phyloP scores from a whole-genome alignment of 1,140 invertebrate species.

The Manduca sexta region DNA sequence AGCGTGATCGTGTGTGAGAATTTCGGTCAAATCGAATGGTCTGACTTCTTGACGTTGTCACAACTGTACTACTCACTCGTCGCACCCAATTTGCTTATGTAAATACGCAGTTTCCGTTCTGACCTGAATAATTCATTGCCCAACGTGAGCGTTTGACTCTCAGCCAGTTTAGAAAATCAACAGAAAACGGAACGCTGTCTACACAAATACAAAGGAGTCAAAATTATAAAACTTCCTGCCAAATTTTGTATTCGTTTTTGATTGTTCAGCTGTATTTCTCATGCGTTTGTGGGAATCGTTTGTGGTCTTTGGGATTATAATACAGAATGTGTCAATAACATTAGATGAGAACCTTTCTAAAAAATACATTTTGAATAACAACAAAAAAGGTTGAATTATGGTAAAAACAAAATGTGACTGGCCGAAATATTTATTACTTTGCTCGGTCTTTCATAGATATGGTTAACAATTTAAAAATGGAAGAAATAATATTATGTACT shows the following conservation, averaged over 20 bases:
- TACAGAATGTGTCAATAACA: too few relatives aligned
- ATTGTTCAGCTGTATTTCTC: not conserved
- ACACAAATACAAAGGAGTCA: constrained; percentile 28
- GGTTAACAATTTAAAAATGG: too few relatives aligned
- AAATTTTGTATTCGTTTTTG: not conserved
- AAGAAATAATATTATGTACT: too few relatives aligned
- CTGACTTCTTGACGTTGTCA: constrained; percentile 8
- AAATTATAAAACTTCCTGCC: constrained; percentile 31
- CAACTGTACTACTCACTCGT: constrained; percentile 19
- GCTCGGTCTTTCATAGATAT: too few relatives aligned
- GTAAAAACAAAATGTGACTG: too few relatives aligned
- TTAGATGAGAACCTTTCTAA: too few relatives aligned
- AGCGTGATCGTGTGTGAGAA: too few relatives aligned
- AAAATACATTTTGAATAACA: too few relatives aligned
- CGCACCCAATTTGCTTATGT: constrained; percentile 65
- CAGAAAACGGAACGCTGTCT: constrained; percentile 34
- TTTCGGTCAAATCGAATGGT: not conserved
- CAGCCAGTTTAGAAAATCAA: constrained; percentile 53
- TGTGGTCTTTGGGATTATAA: not conserved
- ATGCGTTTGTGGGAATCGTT: not conserved
- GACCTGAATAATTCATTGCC: constrained; percentile 58
- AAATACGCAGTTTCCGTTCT: constrained; percentile 59
- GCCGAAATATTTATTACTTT: too few relatives aligned
- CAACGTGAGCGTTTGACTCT: constrained; percentile 45
- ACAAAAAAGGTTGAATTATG: too few relatives aligned